A percentile compares a stretch with the other conserved stretches of the same genome.
Conservation (phyloP, 2,797 vertebrate species). For the Austrolebias charrua region DNA sequence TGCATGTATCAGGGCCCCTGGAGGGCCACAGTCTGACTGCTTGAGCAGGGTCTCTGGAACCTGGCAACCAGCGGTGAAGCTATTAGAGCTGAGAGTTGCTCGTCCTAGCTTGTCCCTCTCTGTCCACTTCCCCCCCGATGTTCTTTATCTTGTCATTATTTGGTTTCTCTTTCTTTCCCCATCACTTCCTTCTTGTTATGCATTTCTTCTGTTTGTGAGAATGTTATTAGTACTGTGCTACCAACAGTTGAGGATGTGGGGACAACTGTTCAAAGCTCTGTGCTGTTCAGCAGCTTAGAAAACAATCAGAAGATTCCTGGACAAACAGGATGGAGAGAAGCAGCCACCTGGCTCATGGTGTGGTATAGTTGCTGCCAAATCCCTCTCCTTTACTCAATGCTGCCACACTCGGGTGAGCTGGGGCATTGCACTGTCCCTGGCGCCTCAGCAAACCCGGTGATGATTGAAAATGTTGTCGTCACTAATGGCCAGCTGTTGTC, state of each 20-base stretch:
- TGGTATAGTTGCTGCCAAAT: constrained; percentile 67
- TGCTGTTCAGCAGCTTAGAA: constrained; percentile 56
- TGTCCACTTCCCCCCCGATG: constrained; percentile 30
- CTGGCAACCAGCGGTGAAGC: constrained; percentile 68
- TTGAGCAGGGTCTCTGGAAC: constrained; percentile 58
- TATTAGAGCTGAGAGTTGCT: constrained; percentile 60
- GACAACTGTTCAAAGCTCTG: constrained; percentile 38
- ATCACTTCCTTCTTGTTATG: constrained; percentile 50
- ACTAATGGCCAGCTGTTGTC: constrained; percentile 55
- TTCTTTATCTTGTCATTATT: constrained; percentile 45
- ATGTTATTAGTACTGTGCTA: constrained; percentile 81
- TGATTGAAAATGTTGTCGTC: constrained; percentile 64
- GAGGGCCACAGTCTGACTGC: constrained; percentile 64
- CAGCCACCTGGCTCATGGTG: constrained; percentile 58
- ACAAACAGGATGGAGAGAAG: constrained; percentile 51
- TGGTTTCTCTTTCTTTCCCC: constrained; percentile 29
- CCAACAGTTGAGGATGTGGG: constrained; percentile 46
- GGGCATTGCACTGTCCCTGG: constrained; percentile 70
- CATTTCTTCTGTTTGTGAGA: constrained; percentile 60
- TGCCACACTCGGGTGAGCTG: constrained; percentile 63
- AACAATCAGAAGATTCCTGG: constrained; percentile 46
- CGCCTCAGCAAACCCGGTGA: constrained; percentile 55
- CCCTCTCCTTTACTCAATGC: constrained; percentile 60
- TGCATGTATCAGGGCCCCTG: constrained; percentile 48
- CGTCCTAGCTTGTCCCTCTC: constrained; percentile 53